Evolutionary conservation across 2,113 vertebrate species (phyloP), one percentile per base, ranked within the genome.

Genomic region (Alaudala cheleensis): DNA sequence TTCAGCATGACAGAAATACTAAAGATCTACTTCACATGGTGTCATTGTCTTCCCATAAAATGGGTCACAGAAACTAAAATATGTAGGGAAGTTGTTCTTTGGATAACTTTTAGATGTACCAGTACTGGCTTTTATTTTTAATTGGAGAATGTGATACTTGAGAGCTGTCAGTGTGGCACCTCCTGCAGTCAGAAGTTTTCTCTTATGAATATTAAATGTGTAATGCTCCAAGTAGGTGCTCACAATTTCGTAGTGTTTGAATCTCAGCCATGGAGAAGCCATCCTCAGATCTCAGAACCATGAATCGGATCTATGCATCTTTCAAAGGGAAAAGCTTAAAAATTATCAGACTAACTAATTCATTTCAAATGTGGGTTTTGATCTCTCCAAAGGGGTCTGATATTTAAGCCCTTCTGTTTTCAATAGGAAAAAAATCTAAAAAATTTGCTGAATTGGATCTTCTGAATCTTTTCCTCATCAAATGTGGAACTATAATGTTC

Each of bases 1-100:
- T 95, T 94, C 91, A 93, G 56, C 85, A 85, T 95, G 96, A 97
- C 94, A 96, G 93, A 94, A 95, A 86, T 89, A 92, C 85, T 88
- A 82, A 97, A 94, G 58, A 92, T 87, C 51, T 93, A 69, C 66
- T 92, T 95, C 85, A 81, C 56, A 74, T 54, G 25, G 47, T 95
- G 88, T 87, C 90, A 93, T 93, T 94, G 83, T 93, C 87, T 94
- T 93, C 76, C 33, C 17, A 12, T 57, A 93, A 97, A 96, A 92
- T 91, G 78, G 92, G 91, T 93, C 96, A 96, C 49, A 77, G 67
- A 95, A 94, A 71, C 12, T 66, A 74, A 88, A 92, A 83, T 56
- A 66, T 34, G 24, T 60, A 77, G 14, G 42, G 39, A 95, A 93
- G 73, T 78, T 85, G 54, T 94, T 95, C 53, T 93, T 91, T 87